These are phyloP conservation scores for Rhizomys pruinosus DNA, from an alignment of 2,113 vertebrate species.

Conservation along the genomic window DNA sequence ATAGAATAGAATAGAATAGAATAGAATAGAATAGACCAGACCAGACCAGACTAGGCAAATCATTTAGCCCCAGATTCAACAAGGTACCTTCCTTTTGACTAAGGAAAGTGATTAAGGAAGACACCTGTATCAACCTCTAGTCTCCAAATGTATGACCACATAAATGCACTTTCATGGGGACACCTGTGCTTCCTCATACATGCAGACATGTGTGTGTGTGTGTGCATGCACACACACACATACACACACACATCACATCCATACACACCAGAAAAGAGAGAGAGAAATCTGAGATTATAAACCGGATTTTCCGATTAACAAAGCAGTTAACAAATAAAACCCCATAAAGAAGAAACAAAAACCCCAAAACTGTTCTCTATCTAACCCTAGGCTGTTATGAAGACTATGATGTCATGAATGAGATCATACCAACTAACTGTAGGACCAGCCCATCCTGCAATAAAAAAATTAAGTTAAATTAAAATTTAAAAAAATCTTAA, in stretches of 20 bases:
- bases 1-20: too few relatives aligned
- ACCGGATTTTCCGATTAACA: neutral
- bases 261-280: neutral
- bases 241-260: neutral
- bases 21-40: too few relatives aligned
- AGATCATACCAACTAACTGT: neutral
- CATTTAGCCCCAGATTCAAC: too few relatives aligned
- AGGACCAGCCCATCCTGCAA: too few relatives aligned
- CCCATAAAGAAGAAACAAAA: neutral
- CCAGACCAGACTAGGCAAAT: too few relatives aligned
- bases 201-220: neutral
- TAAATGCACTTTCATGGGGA: neutral
- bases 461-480: too few relatives aligned
- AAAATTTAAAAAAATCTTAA: too few relatives aligned
- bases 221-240: neutral
- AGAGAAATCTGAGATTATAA: neutral
- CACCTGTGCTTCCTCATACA: neutral
- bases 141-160: neutral
- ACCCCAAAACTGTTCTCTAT: neutral
- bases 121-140: neutral
- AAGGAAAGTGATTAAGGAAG: neutral
- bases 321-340: neutral
- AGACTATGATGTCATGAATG: neutral
- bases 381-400: neutral
- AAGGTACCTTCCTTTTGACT: neutral